Conservation (phyloP, 2,888 invertebrate species). For the Pasiphila rectangulata region DNA sequence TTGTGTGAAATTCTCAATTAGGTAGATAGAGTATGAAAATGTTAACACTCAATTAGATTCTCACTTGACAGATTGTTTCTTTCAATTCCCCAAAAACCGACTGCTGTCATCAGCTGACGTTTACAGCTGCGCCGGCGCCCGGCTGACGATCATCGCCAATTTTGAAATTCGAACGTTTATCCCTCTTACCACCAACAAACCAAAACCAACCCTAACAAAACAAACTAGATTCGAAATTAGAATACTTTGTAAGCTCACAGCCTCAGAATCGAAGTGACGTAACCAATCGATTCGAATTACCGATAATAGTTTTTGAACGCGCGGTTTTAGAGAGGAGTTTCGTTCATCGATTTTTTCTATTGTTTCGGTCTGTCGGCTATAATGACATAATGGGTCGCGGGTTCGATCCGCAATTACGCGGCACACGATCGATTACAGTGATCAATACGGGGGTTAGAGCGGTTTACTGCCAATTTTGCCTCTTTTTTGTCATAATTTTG, state of each 20-base stretch:
- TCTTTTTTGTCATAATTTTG: constrained; percentile 68
- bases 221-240: constrained; percentile 37
- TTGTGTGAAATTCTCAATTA: too few species aligned
- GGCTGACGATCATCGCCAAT: constrained; percentile 57
- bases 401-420: constrained; percentile 78
- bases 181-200: constrained; percentile 27
- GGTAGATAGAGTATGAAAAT: too few species aligned
- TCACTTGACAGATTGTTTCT: constrained; percentile 32
- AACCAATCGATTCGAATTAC: constrained; percentile 22
- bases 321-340: constrained; percentile 30
- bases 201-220: constrained; percentile 44
- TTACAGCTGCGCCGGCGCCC: constrained; percentile 66
- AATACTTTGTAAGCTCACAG: constrained; percentile 31
- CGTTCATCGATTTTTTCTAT: constrained; percentile 41
- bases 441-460: constrained; percentile 79
- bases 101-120: constrained; percentile 41
- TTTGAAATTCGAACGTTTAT: constrained; percentile 55
- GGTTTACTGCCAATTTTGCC: constrained; percentile 78
- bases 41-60: constrained; percentile 4
- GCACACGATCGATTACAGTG: constrained; percentile 81
- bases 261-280: constrained; percentile 35
- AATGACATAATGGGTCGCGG: constrained; percentile 79
- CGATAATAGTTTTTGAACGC: constrained; percentile 22
- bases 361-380: constrained; percentile 75
- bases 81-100: constrained; percentile 29